Conservation (phyloP, 1,140 invertebrate genomes). For the Tetramorium parvispinum region DNA sequence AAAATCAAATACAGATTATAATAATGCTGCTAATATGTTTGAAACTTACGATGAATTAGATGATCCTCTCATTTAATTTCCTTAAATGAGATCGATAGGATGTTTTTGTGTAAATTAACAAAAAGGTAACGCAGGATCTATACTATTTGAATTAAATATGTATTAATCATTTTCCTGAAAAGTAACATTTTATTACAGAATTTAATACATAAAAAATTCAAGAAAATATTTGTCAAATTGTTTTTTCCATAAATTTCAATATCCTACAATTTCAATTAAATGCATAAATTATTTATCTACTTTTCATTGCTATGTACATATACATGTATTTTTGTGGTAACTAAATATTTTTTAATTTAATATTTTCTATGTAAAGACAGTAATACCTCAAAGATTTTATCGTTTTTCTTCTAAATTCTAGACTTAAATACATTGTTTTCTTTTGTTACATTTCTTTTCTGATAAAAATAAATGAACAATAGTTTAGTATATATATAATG, state of each 20-base stretch:
- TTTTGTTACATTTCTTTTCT: constrained; percentile 33
- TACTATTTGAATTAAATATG: constrained; percentile 12
- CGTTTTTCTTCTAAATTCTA: constrained; percentile 63
- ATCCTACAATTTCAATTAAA: constrained; percentile 49
- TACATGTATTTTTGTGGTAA: constrained; percentile 42
- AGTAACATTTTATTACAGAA: constrained; percentile 52
- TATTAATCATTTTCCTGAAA: constrained; percentile 47
- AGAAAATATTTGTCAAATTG: constrained; percentile 54
- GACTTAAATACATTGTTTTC: constrained; percentile 64
- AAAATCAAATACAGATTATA: neutral
- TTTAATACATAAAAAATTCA: constrained; percentile 55
- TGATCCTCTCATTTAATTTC: constrained; percentile 62
- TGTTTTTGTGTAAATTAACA: neutral
- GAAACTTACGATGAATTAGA: constrained; percentile 64
- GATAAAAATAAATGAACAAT: constrained; percentile 62
- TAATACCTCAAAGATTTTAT: constrained; percentile 20
- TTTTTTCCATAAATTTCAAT: constrained; percentile 50
- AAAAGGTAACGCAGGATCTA: neutral
- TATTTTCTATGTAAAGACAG: neutral
- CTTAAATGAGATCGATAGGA: neutral
- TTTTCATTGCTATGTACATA: constrained; percentile 45
- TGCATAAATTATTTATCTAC: constrained; percentile 54
- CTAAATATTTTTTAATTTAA: constrained; percentile 44
- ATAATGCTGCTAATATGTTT: constrained; percentile 54
- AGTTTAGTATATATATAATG: constrained; percentile 62